Evolutionary conservation across 2,113 vertebrate species (phyloP).

Genomic region (Poeciliopsis occidentalis): DNA sequence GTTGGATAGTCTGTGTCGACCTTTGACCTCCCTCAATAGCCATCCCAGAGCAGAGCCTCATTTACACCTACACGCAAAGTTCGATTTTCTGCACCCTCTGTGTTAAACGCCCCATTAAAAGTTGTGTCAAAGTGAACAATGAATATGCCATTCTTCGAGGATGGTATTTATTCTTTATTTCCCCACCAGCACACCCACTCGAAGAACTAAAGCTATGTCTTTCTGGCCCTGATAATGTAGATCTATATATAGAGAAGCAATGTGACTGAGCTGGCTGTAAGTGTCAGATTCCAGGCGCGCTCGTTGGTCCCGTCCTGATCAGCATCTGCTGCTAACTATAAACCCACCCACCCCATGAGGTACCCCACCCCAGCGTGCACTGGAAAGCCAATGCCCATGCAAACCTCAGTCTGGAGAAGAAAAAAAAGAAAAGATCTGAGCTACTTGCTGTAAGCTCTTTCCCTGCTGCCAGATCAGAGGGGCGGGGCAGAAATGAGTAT

Average conservation of each 20-base stretch:
- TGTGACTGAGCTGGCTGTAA: slow-evolving; percentile 78
- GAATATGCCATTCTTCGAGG: slow-evolving; percentile 22
- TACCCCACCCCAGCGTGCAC: slow-evolving; percentile 51
- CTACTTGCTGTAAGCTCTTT: slow-evolving; percentile 61
- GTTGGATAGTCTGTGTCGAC: slow-evolving; percentile 41
- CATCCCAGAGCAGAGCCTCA: not conserved
- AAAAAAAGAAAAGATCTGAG: slow-evolving; percentile 61
- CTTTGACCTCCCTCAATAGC: slow-evolving; percentile 47
- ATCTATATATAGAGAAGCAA: slow-evolving; percentile 86
- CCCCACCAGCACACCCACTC: slow-evolving; percentile 17
- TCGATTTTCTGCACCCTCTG: not conserved
- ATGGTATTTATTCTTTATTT: slow-evolving; percentile 31
- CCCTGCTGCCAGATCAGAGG: slow-evolving; percentile 46
- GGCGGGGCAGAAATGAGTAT: slow-evolving; percentile 66
- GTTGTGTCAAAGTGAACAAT: slow-evolving; percentile 11
- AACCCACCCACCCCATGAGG: slow-evolving; percentile 64
- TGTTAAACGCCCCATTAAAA: slow-evolving; percentile 6
- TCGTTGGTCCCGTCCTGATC: slow-evolving; percentile 74
- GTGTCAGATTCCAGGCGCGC: slow-evolving; percentile 84
- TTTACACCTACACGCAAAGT: not conserved
- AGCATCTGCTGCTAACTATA: slow-evolving; percentile 88
- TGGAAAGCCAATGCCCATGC: slow-evolving; percentile 60
- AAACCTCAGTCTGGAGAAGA: slow-evolving; percentile 62
- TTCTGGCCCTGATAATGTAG: slow-evolving; percentile 73
- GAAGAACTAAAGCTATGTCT: slow-evolving; percentile 51